Percentiles rank a stretch among this genome's conserved stretches.
Evolutionary conservation across 2,797 vertebrate species (phyloP).

Genomic region (Chromobotia macracanthus): DNA sequence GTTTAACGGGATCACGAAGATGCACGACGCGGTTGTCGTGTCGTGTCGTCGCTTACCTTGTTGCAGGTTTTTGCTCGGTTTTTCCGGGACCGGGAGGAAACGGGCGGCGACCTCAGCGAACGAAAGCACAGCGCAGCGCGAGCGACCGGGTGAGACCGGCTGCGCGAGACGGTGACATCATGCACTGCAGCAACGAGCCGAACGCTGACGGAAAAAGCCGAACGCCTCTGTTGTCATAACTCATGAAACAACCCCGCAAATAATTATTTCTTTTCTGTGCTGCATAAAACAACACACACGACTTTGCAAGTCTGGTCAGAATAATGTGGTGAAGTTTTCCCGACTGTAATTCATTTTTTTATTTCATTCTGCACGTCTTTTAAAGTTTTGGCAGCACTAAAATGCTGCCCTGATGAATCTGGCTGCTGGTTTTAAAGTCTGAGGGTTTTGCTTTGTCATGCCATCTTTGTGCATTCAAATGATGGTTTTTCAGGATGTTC

Average conservation of each 20-base stretch:
- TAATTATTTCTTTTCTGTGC: not conserved
- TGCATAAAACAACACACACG: not conserved
- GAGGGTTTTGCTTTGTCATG: not conserved
- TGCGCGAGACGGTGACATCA: constrained; percentile 58
- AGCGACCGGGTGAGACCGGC: constrained; percentile 26
- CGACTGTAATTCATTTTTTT: too few species aligned
- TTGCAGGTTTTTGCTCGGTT: constrained; percentile 29
- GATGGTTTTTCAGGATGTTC: not conserved
- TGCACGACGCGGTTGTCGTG: too few species aligned
- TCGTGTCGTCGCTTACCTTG: too few species aligned
- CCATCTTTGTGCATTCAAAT: not conserved
- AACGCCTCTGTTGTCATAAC: constrained; percentile 18
- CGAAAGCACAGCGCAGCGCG: constrained; percentile 14
- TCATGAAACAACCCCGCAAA: too few species aligned
- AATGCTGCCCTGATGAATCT: not conserved
- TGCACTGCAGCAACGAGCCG: constrained; percentile 58
- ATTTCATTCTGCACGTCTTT: too few species aligned
- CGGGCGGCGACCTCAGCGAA: not conserved
- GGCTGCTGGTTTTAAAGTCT: not conserved
- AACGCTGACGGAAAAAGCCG: constrained; percentile 50
- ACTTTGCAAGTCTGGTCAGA: too few species aligned
- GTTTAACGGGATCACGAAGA: too few species aligned
- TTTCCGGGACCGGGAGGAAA: constrained; percentile 29
- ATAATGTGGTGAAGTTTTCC: too few species aligned
- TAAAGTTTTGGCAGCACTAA: constrained; percentile 23